Conservation (phyloP, 92 coral and sea anemone species). For the Blastomussa wellsi region DNA sequence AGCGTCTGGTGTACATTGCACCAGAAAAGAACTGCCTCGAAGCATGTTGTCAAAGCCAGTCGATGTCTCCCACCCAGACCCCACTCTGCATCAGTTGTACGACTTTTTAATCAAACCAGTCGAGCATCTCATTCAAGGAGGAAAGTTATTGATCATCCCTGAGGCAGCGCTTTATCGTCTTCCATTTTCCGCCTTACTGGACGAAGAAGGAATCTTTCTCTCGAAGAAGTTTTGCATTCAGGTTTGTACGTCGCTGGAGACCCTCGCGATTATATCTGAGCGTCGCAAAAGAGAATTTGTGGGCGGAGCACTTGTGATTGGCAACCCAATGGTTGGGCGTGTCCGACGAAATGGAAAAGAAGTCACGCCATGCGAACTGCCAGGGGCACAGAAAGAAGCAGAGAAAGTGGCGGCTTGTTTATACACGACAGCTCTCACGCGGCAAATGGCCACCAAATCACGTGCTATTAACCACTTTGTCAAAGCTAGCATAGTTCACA, state of each 20-base stretch:
- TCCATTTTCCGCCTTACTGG: background rate
- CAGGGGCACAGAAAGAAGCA: background rate
- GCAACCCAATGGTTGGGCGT: conserved; percentile 34
- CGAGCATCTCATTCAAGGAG: background rate
- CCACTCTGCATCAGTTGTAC: background rate
- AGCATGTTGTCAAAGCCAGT: background rate
- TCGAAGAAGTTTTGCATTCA: background rate
- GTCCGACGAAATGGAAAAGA: conserved; percentile 9
- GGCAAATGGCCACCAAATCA: conserved; percentile 23
- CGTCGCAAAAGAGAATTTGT: background rate
- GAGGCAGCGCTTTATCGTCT: background rate
- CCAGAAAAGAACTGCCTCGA: background rate
- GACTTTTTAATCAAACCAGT: background rate
- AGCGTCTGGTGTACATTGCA: background rate
- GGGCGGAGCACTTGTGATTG: conserved; percentile 29
- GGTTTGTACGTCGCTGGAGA: background rate
- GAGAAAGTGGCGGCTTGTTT: background rate
- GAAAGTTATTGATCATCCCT: background rate
- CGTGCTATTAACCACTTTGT: conserved; percentile 14
- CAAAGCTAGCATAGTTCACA: background rate
- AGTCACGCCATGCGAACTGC: background rate
- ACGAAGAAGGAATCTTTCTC: background rate
- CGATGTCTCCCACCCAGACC: background rate
- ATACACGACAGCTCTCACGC: conserved; percentile 12
- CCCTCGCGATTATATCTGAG: background rate